A percentile compares a stretch with the other conserved stretches of the same genome.
Evolutionary conservation across 2,888 invertebrate genomes (phyloP).

Genomic region (Trichopoda pennipes): DNA sequence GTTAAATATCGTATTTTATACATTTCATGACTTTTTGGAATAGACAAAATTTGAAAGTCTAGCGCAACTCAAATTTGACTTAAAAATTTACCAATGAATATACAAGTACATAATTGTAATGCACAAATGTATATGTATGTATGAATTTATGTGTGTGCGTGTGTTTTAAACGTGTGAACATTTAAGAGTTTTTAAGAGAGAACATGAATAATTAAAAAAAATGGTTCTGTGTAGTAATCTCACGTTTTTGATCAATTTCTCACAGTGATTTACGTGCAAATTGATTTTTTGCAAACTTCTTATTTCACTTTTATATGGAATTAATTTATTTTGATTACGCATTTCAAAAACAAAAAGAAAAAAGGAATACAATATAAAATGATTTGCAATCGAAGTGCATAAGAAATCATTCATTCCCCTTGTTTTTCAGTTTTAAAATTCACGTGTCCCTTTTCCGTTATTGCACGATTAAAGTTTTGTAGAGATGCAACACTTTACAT

Average conservation of each 20-base stretch:
- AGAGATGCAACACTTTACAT: conserved; percentile 19
- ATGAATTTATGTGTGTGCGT: not conserved
- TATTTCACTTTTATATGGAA: not conserved
- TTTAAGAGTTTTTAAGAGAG: conserved; percentile 20
- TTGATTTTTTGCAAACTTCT: conserved; percentile 41
- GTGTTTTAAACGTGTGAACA: not conserved
- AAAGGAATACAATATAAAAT: not conserved
- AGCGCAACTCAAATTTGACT: too few species aligned
- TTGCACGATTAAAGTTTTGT: not conserved
- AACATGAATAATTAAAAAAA: not conserved
- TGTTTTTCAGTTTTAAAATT: conserved; percentile 33
- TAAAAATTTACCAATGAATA: too few species aligned
- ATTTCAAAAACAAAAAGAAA: conserved; percentile 19
- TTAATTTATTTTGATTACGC: conserved; percentile 42
- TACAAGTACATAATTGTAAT: not conserved
- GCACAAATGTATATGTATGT: not conserved
- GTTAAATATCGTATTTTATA: too few species aligned
- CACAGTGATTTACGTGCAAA: conserved; percentile 63
- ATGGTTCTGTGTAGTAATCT: conserved; percentile 37
- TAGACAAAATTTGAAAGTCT: too few species aligned
- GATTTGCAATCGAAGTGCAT: conserved; percentile 42
- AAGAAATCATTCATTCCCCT: conserved; percentile 33
- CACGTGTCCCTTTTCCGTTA: conserved; percentile 52
- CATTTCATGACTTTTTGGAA: too few species aligned
- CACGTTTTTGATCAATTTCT: conserved; percentile 64